A percentile compares a stretch with the other conserved stretches of the same genome.
phyloP scores from a whole-genome alignment of 2,113 vertebrate species.

The Stictonetta naevosa region DNA sequence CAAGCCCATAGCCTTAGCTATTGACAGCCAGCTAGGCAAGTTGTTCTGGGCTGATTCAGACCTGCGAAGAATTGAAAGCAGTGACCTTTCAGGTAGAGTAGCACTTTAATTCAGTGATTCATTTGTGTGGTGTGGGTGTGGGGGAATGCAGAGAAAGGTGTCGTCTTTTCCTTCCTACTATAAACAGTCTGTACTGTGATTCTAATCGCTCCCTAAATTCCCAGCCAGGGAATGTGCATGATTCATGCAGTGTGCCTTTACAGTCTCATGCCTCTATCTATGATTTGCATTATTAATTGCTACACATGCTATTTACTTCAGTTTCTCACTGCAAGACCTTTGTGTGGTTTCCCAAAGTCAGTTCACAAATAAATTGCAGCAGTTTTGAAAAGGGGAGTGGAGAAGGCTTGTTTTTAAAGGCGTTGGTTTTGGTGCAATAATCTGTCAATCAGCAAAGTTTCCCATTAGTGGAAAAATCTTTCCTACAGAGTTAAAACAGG shows the following conservation, averaged over 20 bases:
- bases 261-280: neutral
- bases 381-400: neutral
- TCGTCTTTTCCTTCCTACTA: slow-evolving; percentile 27
- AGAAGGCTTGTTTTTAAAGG: neutral
- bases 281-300: slow-evolving; percentile 59
- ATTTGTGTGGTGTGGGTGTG: slow-evolving; percentile 22
- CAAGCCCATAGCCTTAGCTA: slow-evolving; percentile 89
- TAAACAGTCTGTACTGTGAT: slow-evolving; percentile 53
- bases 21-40: slow-evolving; percentile 92
- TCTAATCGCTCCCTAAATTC: slow-evolving; percentile 36
- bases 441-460: neutral
- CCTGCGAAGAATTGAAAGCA: slow-evolving; percentile 95
- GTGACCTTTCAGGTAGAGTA: slow-evolving; percentile 92
- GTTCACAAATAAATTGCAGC: neutral
- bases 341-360: neutral
- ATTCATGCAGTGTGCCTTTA: neutral
- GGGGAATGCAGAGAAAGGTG: slow-evolving; percentile 32
- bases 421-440: neutral
- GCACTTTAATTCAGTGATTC: slow-evolving; percentile 49
- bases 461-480: neutral
- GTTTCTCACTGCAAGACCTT: slow-evolving; percentile 25
- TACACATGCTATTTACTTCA: slow-evolving; percentile 29
- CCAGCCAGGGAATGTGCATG: slow-evolving; percentile 38
- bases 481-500: neutral
- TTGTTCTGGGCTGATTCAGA: slow-evolving; percentile 98